phyloP scores from a whole-genome alignment of 64 coral and sea anemone species.

The Orbicella faveolata region DNA sequence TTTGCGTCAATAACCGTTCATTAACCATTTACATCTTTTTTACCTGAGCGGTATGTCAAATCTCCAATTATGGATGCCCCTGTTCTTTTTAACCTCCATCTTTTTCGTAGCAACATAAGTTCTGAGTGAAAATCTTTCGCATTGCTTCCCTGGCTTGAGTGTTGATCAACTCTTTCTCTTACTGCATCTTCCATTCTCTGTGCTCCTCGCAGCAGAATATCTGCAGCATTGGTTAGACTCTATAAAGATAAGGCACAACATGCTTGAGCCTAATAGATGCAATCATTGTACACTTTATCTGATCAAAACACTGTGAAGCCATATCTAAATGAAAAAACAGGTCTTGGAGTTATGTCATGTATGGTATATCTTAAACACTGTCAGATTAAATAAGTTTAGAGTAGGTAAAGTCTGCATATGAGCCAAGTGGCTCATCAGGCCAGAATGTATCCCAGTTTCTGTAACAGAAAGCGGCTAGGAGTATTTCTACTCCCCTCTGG shows the following conservation, averaged over 20 bases:
- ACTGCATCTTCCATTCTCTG: constrained; percentile 76
- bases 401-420: too few species aligned
- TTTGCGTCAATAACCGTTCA: not conserved
- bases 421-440: too few species aligned
- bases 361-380: too few species aligned
- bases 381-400: too few species aligned
- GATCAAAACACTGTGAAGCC: too few species aligned
- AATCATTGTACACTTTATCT: not conserved
- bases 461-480: too few species aligned
- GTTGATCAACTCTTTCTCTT: constrained; percentile 62
- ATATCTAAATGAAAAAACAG: too few species aligned
- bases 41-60: constrained; percentile 90
- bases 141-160: constrained; percentile 27
- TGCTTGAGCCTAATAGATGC: not conserved
- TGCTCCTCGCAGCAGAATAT: constrained; percentile 75
- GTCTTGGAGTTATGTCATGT: too few species aligned
- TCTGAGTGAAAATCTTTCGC: constrained; percentile 90
- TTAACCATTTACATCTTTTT: not conserved
- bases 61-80: constrained; percentile 88
- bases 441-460: too few species aligned
- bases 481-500: too few species aligned
- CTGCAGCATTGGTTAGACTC: constrained; percentile 75
- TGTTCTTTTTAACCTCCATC: constrained; percentile 89
- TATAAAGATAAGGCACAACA: not conserved
- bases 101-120: constrained; percentile 85